Conservation (phyloP, 2,888 invertebrate genomes). For the Selenia dentaria region DNA sequence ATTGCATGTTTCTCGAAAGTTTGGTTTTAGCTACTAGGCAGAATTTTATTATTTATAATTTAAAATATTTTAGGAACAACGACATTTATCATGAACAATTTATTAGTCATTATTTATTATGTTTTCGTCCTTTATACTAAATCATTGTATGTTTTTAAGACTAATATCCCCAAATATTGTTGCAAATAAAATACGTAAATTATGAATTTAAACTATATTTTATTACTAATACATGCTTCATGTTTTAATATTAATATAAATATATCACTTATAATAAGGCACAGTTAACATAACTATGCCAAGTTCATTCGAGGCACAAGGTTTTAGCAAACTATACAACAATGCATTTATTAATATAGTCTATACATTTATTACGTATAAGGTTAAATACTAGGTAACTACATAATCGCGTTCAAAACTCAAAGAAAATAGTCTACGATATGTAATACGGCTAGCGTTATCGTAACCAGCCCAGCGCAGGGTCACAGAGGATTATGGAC, state of each 20-base stretch:
- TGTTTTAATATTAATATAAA: constrained; percentile 26
- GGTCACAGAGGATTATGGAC: too few relatives aligned
- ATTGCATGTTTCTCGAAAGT: too few relatives aligned
- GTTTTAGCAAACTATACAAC: constrained; percentile 35
- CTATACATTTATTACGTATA: constrained; percentile 26
- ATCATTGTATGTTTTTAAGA: constrained; percentile 1
- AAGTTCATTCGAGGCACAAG: constrained; percentile 59
- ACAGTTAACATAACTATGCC: constrained; percentile 72
- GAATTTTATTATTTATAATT: too few relatives aligned
- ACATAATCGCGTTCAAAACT: constrained; percentile 22
- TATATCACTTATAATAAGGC: constrained; percentile 42
- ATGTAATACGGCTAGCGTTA: constrained; percentile 18
- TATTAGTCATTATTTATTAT: constrained; percentile 8
- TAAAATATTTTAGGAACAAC: constrained; percentile 8
- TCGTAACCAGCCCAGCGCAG: too few relatives aligned
- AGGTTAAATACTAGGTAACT: constrained; percentile 15
- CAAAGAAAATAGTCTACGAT: constrained; percentile 14
- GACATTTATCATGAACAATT: constrained; percentile 14
- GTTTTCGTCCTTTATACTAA: constrained; percentile 4
- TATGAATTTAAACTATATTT: constrained; percentile 15
- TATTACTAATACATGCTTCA: constrained; percentile 30
- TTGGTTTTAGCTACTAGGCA: too few relatives aligned
- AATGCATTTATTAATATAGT: constrained; percentile 15
- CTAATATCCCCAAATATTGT: constrained; percentile 11
- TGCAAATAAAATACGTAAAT: constrained; percentile 11